Percentiles rank a stretch among this genome's conserved stretches.
phyloP scores from a whole-genome alignment of 2,113 vertebrate genomes.

The Holacanthus passer region DNA sequence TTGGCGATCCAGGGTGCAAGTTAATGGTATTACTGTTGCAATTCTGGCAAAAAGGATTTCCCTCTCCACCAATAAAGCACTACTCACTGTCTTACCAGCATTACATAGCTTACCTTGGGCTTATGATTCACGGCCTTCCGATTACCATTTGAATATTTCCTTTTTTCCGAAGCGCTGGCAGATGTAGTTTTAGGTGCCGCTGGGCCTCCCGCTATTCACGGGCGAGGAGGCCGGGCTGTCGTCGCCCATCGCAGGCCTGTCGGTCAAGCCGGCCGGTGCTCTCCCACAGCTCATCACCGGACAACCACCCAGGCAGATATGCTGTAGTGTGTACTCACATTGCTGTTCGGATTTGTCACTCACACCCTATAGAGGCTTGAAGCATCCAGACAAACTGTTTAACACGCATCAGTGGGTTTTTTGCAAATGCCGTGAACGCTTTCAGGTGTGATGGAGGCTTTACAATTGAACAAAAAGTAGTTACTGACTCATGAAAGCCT shows the following conservation, averaged over 20 bases:
- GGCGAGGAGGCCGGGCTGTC: slow-evolving; percentile 68
- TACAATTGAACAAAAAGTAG: neutral
- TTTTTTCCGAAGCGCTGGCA: slow-evolving; percentile 72
- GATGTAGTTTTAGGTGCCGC: slow-evolving; percentile 68
- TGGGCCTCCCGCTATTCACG: slow-evolving; percentile 68
- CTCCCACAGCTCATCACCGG: slow-evolving; percentile 49
- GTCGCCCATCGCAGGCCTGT: slow-evolving; percentile 70
- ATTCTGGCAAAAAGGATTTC: slow-evolving; percentile 87
- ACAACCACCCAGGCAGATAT: slow-evolving; percentile 70
- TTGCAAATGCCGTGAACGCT: too few relatives aligned
- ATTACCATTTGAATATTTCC: slow-evolving; percentile 87
- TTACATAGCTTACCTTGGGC: slow-evolving; percentile 89
- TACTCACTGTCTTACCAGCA: slow-evolving; percentile 87
- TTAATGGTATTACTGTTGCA: slow-evolving; percentile 88
- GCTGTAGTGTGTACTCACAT: slow-evolving; percentile 42
- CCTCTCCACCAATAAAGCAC: slow-evolving; percentile 86
- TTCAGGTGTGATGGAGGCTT: slow-evolving; percentile 24
- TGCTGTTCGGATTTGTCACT: slow-evolving; percentile 55
- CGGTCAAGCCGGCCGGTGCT: slow-evolving; percentile 55
- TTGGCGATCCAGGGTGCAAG: slow-evolving; percentile 86
- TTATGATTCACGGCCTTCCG: slow-evolving; percentile 86
- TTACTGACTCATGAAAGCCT: neutral
- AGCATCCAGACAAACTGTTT: slow-evolving; percentile 25
- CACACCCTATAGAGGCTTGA: slow-evolving; percentile 42
- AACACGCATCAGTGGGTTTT: slow-evolving; percentile 16